Percentiles rank a stretch among this genome's conserved stretches.
Conservation (phyloP, 2,113 vertebrate species). For the Pluvianellus socialis region DNA sequence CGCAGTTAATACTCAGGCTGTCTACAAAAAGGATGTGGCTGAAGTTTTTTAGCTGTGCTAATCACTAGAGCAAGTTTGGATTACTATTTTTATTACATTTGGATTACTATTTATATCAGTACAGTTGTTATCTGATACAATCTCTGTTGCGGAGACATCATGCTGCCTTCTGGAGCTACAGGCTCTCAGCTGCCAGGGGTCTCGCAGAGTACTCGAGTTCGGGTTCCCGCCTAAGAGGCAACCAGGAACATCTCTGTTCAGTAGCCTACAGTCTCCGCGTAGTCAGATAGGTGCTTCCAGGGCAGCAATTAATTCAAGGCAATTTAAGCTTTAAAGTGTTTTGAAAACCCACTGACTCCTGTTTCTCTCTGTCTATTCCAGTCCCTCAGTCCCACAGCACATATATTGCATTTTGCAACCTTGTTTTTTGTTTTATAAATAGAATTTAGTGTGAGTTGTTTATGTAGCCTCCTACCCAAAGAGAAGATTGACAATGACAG, state of each 20-base stretch:
- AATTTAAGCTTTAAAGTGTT: not conserved
- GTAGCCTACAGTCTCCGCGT: not conserved
- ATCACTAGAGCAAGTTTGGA: not conserved
- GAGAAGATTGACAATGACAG: not conserved
- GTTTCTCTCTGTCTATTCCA: not conserved
- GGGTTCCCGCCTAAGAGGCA: not conserved
- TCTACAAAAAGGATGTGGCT: not conserved
- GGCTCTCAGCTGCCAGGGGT: not conserved
- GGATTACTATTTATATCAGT: not conserved
- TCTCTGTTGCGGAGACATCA: rapidly evolving
- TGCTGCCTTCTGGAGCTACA: not conserved
- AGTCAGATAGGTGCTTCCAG: not conserved
- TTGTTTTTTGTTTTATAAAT: not conserved
- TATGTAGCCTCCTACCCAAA: not conserved
- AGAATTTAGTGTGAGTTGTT: not conserved
- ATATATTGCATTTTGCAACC: not conserved
- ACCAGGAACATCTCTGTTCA: not conserved
- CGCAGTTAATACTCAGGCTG: rapidly evolving
- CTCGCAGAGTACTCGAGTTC: rapidly evolving
- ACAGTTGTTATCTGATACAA: not conserved
- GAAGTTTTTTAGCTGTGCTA: not conserved
- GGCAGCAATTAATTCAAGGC: not conserved
- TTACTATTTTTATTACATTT: not conserved
- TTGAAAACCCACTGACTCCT: not conserved
- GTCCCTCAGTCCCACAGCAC: not conserved